phyloP scores from a whole-genome alignment of 2,113 vertebrate genomes.

The Catharus minimus region DNA sequence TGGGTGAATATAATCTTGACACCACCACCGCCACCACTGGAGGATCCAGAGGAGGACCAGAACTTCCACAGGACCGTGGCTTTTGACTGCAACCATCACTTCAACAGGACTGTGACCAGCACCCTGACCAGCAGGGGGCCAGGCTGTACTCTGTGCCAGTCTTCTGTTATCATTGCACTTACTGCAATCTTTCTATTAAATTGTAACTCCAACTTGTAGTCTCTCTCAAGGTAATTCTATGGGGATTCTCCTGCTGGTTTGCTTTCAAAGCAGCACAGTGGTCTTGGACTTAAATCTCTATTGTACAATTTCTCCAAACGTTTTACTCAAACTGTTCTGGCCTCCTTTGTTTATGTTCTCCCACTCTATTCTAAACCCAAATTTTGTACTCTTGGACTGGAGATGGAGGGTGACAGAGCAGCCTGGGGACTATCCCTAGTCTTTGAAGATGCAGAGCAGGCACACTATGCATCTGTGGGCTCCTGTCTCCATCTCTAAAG shows the following conservation, averaged over 20 bases:
- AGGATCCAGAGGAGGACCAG: not conserved
- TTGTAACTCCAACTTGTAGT: not conserved
- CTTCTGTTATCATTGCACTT: not conserved
- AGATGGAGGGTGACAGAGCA: not conserved
- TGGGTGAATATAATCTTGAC: rapidly evolving
- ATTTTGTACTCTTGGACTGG: not conserved
- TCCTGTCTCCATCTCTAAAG: not conserved
- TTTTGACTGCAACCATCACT: not conserved
- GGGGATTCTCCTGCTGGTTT: not conserved
- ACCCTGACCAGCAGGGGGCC: not conserved
- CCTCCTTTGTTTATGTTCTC: not conserved
- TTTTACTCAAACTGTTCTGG: not conserved
- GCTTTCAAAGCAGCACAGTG: not conserved
- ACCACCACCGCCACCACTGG: not conserved
- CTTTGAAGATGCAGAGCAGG: not conserved
- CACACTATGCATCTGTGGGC: not conserved
- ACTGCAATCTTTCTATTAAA: not conserved
- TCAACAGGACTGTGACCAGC: not conserved
- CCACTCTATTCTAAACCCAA: not conserved
- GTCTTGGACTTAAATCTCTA: not conserved
- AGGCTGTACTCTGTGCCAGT: not conserved
- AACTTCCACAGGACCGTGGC: not conserved
- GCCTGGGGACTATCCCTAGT: not conserved
- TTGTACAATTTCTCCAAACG: not conserved
- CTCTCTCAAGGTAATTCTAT: not conserved